Conservation (phyloP, 30 jellyfish, hydroid and myxozoan genomes). For the Catostylus mosaicus region DNA sequence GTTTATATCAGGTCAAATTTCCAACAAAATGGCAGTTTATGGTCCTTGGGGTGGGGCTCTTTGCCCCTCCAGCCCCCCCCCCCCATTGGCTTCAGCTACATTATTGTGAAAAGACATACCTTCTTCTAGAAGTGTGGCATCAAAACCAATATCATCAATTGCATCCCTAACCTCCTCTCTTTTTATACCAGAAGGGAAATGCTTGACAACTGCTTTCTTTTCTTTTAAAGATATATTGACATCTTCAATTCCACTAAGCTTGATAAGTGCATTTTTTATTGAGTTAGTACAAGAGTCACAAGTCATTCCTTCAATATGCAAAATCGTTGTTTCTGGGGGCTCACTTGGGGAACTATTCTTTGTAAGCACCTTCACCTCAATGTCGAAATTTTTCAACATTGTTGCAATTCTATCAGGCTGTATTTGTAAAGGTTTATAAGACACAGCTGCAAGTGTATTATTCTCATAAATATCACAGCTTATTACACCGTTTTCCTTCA, state of each 20-base stretch:
- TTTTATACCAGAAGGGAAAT: slow-evolving; percentile 36
- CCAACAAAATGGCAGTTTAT: too few species aligned
- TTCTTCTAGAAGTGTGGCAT: slow-evolving; percentile 61
- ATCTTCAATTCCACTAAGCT: slow-evolving; percentile 55
- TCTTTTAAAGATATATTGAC: slow-evolving; percentile 64
- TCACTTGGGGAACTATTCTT: background rate
- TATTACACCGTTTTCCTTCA: slow-evolving; percentile 28
- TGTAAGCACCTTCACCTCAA: slow-evolving; percentile 28
- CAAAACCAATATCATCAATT: slow-evolving; percentile 78
- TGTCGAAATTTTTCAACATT: background rate
- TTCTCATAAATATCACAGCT: slow-evolving; percentile 47
- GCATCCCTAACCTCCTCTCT: slow-evolving; percentile 60
- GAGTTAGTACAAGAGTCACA: slow-evolving; percentile 91
- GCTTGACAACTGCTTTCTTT: slow-evolving; percentile 62
- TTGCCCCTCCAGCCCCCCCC: too few species aligned
- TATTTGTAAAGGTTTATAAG: slow-evolving; percentile 36
- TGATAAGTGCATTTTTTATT: slow-evolving; percentile 64
- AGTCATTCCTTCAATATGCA: slow-evolving; percentile 87
- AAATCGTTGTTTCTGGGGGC: slow-evolving; percentile 20
- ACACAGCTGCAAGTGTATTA: slow-evolving; percentile 44
- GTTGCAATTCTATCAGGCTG: background rate
- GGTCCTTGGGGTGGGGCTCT: too few species aligned
- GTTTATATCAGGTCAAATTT: too few species aligned
- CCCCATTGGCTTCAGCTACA: background rate
- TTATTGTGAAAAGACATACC: slow-evolving; percentile 17